Conservation (phyloP, 2,113 vertebrate genomes). For the Cacatua alba region DNA sequence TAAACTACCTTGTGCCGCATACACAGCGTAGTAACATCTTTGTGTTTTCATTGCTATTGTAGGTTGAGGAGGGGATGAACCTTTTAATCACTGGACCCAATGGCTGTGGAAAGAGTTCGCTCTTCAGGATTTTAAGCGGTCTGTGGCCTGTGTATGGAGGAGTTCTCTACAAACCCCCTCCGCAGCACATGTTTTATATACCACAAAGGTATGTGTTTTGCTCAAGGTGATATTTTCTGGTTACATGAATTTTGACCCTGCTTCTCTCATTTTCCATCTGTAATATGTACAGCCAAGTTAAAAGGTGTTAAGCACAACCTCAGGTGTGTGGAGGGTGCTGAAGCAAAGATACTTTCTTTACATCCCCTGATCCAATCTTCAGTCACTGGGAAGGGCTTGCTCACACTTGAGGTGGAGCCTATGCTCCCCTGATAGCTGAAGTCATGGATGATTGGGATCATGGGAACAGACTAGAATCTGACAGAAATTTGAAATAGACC, state of each 20-base stretch:
- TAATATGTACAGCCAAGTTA: not conserved
- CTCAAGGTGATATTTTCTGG: not conserved
- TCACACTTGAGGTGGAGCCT: not conserved
- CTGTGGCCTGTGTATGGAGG: constrained; percentile 96
- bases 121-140: constrained; percentile 96
- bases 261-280: not conserved
- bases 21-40: not conserved
- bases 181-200: constrained; percentile 98
- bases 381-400: not conserved
- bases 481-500: not conserved
- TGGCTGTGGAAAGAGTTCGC: constrained; percentile 97
- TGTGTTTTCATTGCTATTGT: constrained; percentile 34
- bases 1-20: not conserved
- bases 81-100: constrained; percentile 97
- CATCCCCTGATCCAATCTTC: not conserved
- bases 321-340: not conserved
- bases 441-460: not conserved
- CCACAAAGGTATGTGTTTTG: constrained; percentile 88
- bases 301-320: not conserved
- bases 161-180: constrained; percentile 90
- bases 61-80: constrained; percentile 97
- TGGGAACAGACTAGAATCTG: not conserved
- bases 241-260: not conserved
- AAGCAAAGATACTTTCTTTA: not conserved
- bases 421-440: not conserved